Conservation (phyloP, 2,797 vertebrate genomes). For the Fistularia tabacaria region DNA sequence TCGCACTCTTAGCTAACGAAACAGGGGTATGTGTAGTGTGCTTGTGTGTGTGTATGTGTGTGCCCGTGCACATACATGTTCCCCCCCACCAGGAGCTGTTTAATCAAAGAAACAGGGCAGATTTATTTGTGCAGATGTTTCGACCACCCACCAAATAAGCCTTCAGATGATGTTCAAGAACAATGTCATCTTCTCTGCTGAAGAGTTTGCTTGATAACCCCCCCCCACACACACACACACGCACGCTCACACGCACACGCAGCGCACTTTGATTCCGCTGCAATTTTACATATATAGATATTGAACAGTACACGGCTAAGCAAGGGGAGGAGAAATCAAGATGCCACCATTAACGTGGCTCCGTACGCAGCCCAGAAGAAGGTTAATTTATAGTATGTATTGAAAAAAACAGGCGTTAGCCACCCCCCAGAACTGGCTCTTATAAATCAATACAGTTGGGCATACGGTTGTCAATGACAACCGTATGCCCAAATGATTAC, state of each 20-base stretch:
- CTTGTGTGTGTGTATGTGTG: too few species aligned
- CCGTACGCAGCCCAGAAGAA: too few species aligned
- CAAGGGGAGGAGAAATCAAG: conserved; percentile 6
- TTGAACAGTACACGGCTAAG: conserved; percentile 6
- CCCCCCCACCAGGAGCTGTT: not conserved
- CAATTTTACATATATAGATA: conserved; percentile 16
- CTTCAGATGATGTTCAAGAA: conserved; percentile 26
- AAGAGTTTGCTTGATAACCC: conserved; percentile 23
- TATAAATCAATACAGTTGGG: too few species aligned
- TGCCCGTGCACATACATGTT: too few species aligned
- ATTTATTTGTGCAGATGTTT: conserved; percentile 17
- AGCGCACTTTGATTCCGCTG: conserved; percentile 44
- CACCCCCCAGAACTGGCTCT: too few species aligned
- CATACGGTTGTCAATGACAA: too few species aligned
- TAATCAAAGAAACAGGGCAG: conserved; percentile 2
- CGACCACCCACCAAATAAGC: conserved; percentile 11
- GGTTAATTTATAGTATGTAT: too few species aligned
- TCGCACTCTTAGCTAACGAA: too few species aligned
- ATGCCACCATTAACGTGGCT: conserved; percentile 3
- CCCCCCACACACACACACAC: conserved; percentile 25
- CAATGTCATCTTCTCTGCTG: conserved; percentile 47
- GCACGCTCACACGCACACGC: conserved; percentile 34
- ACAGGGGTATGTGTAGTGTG: too few species aligned
- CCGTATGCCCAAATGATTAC: too few species aligned
- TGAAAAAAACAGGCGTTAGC: too few species aligned